Conservation (phyloP, 1,140 invertebrate species). For the Nylanderia fulva region DNA sequence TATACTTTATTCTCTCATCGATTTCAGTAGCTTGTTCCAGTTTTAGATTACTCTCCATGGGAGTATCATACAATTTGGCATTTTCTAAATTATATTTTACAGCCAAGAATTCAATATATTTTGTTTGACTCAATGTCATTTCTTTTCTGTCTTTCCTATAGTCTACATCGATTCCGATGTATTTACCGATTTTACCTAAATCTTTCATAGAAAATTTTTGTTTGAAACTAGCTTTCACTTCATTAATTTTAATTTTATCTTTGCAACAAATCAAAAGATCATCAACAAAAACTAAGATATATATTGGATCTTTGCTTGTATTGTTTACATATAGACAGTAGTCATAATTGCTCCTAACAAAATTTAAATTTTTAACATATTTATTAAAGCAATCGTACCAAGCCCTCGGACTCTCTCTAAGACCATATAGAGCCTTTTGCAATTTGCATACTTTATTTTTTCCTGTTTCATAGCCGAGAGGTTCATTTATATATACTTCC, state of each 20-base stretch:
- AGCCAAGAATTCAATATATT: conserved; percentile 81
- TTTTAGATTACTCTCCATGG: conserved; percentile 83
- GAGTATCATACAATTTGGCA: conserved; percentile 66
- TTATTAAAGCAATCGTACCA: too few relatives aligned
- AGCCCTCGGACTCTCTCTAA: conserved; percentile 45
- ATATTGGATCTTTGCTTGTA: background rate
- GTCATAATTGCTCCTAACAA: conserved; percentile 20
- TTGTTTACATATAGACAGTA: conserved; percentile 30
- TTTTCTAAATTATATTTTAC: too few relatives aligned
- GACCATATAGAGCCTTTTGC: conserved; percentile 18
- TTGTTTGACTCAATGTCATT: conserved; percentile 77
- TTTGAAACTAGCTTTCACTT: conserved; percentile 17
- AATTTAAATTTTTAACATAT: too few relatives aligned
- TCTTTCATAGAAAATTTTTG: too few relatives aligned
- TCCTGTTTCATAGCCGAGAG: background rate
- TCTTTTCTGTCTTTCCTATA: conserved; percentile 33
- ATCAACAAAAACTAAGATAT: conserved; percentile 61
- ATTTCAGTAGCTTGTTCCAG: background rate
- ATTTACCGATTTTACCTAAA: background rate
- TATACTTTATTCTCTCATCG: background rate
- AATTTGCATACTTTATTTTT: too few relatives aligned
- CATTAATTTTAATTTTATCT: too few relatives aligned
- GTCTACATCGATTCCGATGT: conserved; percentile 49
- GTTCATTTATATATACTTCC: too few relatives aligned
- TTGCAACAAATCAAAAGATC: conserved; percentile 50